Evolutionary conservation across 2,797 vertebrate genomes (phyloP).

Genomic region (Gila robusta): DNA sequence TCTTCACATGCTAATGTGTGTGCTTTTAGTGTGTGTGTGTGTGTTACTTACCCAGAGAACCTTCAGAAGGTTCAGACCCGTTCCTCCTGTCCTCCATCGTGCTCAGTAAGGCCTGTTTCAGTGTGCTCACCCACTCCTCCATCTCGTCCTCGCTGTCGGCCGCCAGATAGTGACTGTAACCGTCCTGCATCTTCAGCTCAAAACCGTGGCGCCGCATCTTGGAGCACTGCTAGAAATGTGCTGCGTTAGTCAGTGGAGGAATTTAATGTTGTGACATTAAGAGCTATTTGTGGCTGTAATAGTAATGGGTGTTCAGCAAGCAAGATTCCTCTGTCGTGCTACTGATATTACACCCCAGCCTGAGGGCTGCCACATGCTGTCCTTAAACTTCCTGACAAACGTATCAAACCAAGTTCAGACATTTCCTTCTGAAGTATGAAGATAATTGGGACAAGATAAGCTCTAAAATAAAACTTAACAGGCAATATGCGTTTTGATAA

Average conservation of each 20-base stretch:
- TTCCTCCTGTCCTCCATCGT: conserved; percentile 90
- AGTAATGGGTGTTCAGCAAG: neutral
- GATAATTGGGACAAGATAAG: neutral
- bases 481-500: neutral
- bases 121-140: conserved; percentile 94
- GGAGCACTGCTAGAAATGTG: conserved; percentile 80
- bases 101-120: conserved; percentile 92
- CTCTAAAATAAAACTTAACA: neutral
- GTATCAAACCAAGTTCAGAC: neutral
- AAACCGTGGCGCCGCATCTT: conserved; percentile 94
- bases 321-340: neutral
- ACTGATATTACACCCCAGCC: conserved; percentile 1
- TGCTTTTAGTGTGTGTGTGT: neutral
- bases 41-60: conserved; percentile 71
- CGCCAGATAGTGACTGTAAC: conserved; percentile 94
- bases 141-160: conserved; percentile 96
- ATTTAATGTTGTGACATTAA: neutral
- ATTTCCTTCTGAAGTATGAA: neutral
- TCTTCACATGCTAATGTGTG: neutral
- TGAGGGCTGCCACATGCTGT: neutral
- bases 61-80: conserved; percentile 82
- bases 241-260: neutral
- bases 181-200: conserved; percentile 96
- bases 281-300: neutral
- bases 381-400: neutral